Evolutionary conservation across 2,888 invertebrate species (phyloP).

Genomic region (Nematopogon swammerdamellus): DNA sequence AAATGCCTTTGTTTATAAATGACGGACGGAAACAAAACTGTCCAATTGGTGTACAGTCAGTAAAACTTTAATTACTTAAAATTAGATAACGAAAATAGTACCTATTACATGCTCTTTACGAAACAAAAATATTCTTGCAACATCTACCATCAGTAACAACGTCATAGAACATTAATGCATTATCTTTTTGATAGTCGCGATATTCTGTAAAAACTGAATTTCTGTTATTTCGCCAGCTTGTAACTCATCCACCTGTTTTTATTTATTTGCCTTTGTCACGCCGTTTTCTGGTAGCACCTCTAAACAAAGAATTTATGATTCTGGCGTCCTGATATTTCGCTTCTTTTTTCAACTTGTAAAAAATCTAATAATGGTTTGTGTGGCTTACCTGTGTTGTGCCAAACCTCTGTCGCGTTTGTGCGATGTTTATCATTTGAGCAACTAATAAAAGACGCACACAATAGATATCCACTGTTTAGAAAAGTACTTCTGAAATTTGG

Average conservation of each 20-base stretch:
- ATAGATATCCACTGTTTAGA: background rate
- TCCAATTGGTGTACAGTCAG: too few species aligned
- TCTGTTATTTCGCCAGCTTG: background rate
- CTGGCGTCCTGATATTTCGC: conserved; percentile 2
- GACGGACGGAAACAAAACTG: too few species aligned
- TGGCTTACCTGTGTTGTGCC: background rate
- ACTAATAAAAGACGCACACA: conserved; percentile 2
- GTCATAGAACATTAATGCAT: conserved; percentile 13
- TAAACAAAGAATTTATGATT: conserved; percentile 3
- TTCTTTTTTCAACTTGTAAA: conserved; percentile 1
- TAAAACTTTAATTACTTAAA: too few species aligned
- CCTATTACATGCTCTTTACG: too few species aligned
- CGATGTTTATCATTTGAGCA: conserved; percentile 3
- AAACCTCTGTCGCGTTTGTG: background rate
- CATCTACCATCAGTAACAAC: conserved; percentile 14
- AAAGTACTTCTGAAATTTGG: conserved; percentile 1
- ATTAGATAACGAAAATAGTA: too few species aligned
- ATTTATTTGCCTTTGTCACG: background rate
- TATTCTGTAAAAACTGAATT: conserved; percentile 6
- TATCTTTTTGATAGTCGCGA: too few species aligned
- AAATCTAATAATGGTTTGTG: conserved; percentile 1
- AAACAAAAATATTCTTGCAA: conserved; percentile 13
- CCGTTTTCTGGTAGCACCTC: background rate
- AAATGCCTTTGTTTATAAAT: too few species aligned
- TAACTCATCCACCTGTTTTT: background rate